Evolutionary conservation across 2,888 invertebrate genomes (phyloP).

Genomic region (Drepana falcataria): DNA sequence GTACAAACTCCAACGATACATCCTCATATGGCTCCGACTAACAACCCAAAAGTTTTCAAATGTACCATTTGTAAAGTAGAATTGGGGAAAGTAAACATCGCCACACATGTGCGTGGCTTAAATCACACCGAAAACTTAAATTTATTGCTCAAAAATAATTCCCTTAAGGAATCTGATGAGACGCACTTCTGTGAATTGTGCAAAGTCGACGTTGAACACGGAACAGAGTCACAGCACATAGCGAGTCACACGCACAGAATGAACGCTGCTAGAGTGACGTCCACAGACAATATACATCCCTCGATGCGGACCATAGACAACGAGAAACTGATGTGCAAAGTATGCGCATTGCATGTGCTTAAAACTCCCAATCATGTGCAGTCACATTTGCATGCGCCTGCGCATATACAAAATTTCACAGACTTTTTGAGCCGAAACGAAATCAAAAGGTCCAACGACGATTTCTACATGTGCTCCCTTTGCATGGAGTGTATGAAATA

Average conservation of each 20-base stretch:
- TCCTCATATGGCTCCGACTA: not conserved
- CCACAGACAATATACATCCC: not conserved
- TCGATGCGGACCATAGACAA: not conserved
- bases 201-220: not conserved
- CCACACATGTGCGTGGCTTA: not conserved
- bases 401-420: no score
- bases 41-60: not conserved
- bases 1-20: not conserved
- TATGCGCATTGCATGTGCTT: not conserved
- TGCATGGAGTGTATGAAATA: not conserved
- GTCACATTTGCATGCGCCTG: no score
- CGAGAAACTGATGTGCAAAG: not conserved
- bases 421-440: not conserved
- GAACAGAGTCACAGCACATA: not conserved
- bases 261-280: not conserved
- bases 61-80: not conserved
- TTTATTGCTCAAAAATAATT: not conserved
- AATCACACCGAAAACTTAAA: not conserved
- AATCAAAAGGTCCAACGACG: not conserved
- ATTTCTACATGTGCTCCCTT: not conserved
- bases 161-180: not conserved
- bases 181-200: not conserved
- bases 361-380: no score
- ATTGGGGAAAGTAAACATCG: not conserved
- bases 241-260: not conserved